Evolutionary conservation across 2,888 invertebrate genomes (phyloP).

Genomic region (Drosophila anomelani): DNA sequence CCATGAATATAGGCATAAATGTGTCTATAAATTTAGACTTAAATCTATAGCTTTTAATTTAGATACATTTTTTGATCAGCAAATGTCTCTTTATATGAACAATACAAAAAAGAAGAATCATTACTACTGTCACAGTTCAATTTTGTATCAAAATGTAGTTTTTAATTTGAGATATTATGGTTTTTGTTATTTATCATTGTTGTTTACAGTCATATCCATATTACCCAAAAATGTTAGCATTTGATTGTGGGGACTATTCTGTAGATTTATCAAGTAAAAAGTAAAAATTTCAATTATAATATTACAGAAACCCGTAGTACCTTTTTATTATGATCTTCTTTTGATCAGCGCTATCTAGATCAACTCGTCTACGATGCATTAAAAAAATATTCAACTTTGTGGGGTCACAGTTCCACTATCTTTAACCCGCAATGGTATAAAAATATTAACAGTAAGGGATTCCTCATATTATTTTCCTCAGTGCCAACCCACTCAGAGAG

Average conservation of each 20-base stretch:
- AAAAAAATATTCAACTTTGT: not conserved
- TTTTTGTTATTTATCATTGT: no score
- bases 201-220: no score
- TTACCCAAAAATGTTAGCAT: no score
- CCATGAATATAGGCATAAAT: not conserved
- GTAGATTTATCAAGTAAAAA: no score
- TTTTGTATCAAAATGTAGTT: not conserved
- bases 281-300: no score
- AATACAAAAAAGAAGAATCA: not conserved
- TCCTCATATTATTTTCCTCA: not conserved
- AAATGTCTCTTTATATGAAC: not conserved
- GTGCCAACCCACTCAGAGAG: conserved; percentile 4
- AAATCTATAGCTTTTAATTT: no score
- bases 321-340: no score
- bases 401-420: not conserved
- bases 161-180: no score
- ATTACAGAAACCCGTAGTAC: no score
- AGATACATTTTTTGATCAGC: not conserved
- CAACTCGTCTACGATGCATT: not conserved
- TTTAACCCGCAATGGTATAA: no score
- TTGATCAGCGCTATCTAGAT: not conserved
- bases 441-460: no score
- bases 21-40: not conserved
- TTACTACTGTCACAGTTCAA: not conserved
- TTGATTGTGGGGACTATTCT: no score